These are phyloP conservation scores for Excalfactoria chinensis DNA, from an alignment of 2,113 vertebrate species.

Conservation along the genomic window DNA sequence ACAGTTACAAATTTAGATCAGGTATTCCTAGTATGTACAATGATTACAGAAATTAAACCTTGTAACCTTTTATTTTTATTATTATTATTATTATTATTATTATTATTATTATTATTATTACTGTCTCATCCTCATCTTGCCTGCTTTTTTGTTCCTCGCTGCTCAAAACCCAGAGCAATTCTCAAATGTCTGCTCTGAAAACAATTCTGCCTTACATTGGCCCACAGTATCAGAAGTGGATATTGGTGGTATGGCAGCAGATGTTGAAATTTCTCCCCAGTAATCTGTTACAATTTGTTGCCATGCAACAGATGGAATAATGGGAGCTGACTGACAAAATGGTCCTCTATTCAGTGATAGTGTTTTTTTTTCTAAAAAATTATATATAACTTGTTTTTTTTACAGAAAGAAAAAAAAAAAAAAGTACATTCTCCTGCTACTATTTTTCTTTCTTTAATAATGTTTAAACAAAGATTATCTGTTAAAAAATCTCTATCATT, in stretches of 20 bases:
- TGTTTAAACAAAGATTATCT: not conserved
- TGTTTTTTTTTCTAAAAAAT: not conserved
- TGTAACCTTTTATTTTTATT: not conserved
- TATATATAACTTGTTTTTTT: not conserved
- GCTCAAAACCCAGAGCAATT: not conserved
- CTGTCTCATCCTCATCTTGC: not conserved
- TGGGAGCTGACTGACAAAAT: no score
- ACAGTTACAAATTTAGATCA: not conserved
- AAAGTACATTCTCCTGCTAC: not conserved
- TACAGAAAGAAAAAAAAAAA: not conserved
- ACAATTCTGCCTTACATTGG: no score
- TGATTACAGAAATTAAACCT: not conserved
- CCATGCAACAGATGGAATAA: no score
- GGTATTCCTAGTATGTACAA: not conserved
- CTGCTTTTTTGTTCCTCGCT: not conserved
- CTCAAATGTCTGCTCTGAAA: no score
- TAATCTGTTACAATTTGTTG: no score
- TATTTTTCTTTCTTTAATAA: not conserved
- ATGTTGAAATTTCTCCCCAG: no score
- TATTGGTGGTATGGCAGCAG: no score
- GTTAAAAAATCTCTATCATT: accelerated
- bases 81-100: not conserved
- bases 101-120: not conserved
- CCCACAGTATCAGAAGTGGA: no score
- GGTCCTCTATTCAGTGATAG: not conserved